Conservation (phyloP, 2,888 invertebrate genomes). For the Lordiphosa fenestrarum region DNA sequence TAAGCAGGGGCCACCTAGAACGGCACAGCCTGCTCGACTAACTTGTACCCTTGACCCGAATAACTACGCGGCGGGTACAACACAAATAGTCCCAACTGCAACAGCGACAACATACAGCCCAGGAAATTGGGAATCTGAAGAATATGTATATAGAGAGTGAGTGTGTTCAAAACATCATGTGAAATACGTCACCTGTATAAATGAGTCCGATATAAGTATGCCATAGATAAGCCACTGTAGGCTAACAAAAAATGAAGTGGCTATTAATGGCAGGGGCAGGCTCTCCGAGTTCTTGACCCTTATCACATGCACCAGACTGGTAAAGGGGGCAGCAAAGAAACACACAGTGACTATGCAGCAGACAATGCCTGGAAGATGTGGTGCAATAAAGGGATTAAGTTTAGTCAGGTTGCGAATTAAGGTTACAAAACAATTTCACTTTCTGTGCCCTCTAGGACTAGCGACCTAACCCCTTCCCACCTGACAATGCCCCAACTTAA, state of each 20-base stretch:
- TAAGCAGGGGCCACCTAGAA: constrained; percentile 49
- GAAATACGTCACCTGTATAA: constrained; percentile 85
- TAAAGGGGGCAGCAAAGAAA: constrained; percentile 91
- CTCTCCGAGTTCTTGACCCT: constrained; percentile 90
- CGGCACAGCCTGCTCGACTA: constrained; percentile 75
- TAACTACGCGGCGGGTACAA: constrained; percentile 84
- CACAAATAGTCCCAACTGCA: constrained; percentile 86
- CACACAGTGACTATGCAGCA: constrained; percentile 88
- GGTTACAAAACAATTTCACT: too few species aligned
- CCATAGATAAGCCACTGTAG: constrained; percentile 94
- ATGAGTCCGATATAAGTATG: constrained; percentile 87
- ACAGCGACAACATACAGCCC: constrained; percentile 86
- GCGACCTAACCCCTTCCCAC: too few species aligned
- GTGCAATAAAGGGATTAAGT: too few species aligned
- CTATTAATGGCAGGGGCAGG: constrained; percentile 92
- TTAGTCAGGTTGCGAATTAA: too few species aligned
- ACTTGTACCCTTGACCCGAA: constrained; percentile 77
- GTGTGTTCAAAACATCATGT: neutral
- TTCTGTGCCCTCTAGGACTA: too few species aligned
- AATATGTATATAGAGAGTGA: neutral
- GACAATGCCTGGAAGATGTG: constrained; percentile 81
- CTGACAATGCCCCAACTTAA: neutral
- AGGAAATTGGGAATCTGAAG: constrained; percentile 89
- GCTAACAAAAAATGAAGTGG: constrained; percentile 90
- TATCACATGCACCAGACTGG: constrained; percentile 90